Base-by-base conservation (phyloP, 2,113 vertebrate species). In the Nerophis ophidion region DNA sequence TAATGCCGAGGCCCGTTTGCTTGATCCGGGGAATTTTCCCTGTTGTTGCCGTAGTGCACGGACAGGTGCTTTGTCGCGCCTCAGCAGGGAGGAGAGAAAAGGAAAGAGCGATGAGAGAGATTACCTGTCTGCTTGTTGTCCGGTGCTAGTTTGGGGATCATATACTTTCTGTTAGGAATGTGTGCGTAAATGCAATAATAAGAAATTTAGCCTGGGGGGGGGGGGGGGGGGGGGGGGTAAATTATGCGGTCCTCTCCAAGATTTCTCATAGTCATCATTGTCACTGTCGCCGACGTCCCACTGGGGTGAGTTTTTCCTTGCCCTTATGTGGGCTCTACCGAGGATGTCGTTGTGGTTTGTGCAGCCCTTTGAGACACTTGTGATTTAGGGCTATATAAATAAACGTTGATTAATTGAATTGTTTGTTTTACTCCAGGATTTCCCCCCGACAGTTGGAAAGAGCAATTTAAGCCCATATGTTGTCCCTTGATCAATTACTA, bases 1-100 rank as follows among this genome's bases (percentile, higher is more conserved):
- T 84, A 72, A 76, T 69, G 63, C 62, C 38, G 52, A 66, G 63
- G 67, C 71, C 61, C 57, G 68, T 75, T 60, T 47, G 48, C 55
- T 70, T 82, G 67, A 84, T 83, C 71, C 61, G 13, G 46, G 61
- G 74, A 66, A 61, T 74, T 71, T 76, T 65, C 60, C 66, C 66
- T 80, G 75, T 74, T 59, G 54, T 53, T 45, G 66, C 60, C 54
- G 57, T 10, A 33, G 68, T 60, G 44, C 60, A 70, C 8, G 34
- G 15, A 58, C 51, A 33, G 47, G 65, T 51, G 15, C 65, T 77
- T 68, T 70, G 64, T 70, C 46, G 65, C 59, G 11, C 36, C 61
- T 77, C 71, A 56, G 63, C 62, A 40, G 65, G 61, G 46, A 74
- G 59, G 57, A 45, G 50, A 71, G 58, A 49, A 66, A 63, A 66